Evolutionary conservation across 2,113 vertebrate genomes (phyloP).

Genomic region (Oryzias melastigma): DNA sequence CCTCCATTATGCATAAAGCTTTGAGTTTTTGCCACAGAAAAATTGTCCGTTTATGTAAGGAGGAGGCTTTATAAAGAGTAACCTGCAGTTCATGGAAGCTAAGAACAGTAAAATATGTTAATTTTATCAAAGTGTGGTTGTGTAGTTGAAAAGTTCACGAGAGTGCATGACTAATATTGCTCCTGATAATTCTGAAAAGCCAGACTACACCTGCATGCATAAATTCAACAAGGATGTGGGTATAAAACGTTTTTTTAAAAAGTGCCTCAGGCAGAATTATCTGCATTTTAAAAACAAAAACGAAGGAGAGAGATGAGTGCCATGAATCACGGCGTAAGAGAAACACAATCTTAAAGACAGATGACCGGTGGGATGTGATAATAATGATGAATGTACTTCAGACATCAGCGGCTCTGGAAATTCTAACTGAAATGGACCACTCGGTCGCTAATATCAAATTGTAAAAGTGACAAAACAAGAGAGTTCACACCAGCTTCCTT

Average conservation of each 20-base stretch:
- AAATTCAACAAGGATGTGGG: no score
- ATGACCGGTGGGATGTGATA: conserved; percentile 17
- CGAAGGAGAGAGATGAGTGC: not conserved
- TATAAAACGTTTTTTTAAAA: not conserved
- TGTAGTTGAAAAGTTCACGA: conserved; percentile 13
- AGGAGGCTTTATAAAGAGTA: conserved; percentile 11
- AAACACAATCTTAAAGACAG: conserved; percentile 29
- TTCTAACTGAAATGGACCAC: no score
- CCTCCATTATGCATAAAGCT: conserved; percentile 37
- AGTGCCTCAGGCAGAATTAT: conserved; percentile 6
- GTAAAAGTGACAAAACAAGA: no score
- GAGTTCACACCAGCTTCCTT: no score
- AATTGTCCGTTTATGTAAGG: conserved; percentile 19
- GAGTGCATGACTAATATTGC: not conserved
- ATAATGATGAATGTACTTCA: conserved; percentile 8
- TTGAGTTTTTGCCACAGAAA: no score
- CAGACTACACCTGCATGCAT: no score
- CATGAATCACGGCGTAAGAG: conserved; percentile 15
- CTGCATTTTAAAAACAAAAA: conserved; percentile 9
- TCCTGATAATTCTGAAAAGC: conserved; percentile 5
- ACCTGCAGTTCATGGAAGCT: conserved; percentile 7
- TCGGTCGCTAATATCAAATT: no score
- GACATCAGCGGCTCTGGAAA: no score
- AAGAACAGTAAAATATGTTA: not conserved
- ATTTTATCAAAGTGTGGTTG: conserved; percentile 21